phyloP scores from a whole-genome alignment of 2,888 invertebrate genomes.

The Chrysolina oricalcia region DNA sequence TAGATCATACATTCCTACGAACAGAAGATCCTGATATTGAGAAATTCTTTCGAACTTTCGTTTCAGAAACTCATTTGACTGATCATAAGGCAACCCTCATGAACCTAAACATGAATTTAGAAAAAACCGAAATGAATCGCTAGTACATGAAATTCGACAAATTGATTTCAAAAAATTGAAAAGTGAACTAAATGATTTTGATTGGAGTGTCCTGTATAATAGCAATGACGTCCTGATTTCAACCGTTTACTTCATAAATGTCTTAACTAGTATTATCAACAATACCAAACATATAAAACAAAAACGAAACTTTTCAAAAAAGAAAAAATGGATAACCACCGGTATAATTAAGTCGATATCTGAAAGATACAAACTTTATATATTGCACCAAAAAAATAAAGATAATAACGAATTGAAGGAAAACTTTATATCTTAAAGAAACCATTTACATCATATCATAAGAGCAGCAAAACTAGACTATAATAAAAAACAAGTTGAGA shows the following conservation, averaged over 20 bases:
- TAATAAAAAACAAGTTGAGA: too few species aligned
- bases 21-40: too few species aligned
- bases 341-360: slow-evolving; percentile 17
- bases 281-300: slow-evolving; percentile 9
- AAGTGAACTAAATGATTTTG: neutral
- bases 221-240: neutral
- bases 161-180: neutral
- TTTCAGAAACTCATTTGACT: too few species aligned
- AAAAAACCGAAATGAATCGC: neutral
- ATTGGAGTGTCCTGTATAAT: slow-evolving; percentile 5
- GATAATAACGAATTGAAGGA: neutral
- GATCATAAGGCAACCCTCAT: too few species aligned
- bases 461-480: too few species aligned
- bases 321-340: neutral
- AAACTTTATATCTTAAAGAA: neutral
- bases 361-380: slow-evolving; percentile 4
- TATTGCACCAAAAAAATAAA: slow-evolving; percentile 14
- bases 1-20: too few species aligned
- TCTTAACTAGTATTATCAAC: neutral
- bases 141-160: slow-evolving; percentile 2
- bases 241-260: neutral
- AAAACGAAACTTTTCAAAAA: slow-evolving; percentile 3
- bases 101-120: too few species aligned
- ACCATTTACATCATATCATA: too few species aligned
- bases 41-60: too few species aligned